Evolutionary conservation across 2,797 vertebrate genomes (phyloP), one percentile per base, ranked within the genome.

Genomic region (Cyclura pinguis): DNA sequence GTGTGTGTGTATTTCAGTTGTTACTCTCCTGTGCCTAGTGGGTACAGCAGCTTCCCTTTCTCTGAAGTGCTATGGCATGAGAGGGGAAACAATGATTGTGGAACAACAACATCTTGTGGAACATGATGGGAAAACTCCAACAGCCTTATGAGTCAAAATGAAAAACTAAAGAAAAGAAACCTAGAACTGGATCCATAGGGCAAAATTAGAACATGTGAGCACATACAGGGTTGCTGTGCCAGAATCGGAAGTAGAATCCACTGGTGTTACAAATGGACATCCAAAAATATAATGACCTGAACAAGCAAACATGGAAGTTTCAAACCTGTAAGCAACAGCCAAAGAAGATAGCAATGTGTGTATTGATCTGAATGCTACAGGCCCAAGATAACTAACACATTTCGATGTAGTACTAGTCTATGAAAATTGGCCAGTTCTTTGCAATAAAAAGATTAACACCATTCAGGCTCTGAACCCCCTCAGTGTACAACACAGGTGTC

Each of bases 221-320:
- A 10, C 7, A 12, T 35, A 47, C 6, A 59, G 4, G n/a, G 9
- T 35, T 52, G 5, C 42, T 80, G 47, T 24, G 27, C 42, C 32
- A 32, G 22, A 18, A 83, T 2, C 13, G 22, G n/a, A 83, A 84
- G 55, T 42, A 76, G 78, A 62, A 52, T 50, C 14, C 55, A 74
- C 35, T 12, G 22, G 55, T 42, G 50, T 29, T 83, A 83, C 59
- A 57, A 50, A 50, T 22, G 27, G 32, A 29, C 0, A 4, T 90
- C 67, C 55, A 18, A 55, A 74, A 22, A 22, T 69, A 9, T 69
- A 64, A 35, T 35, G 32, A 27, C 6, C 12, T 52, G 35, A 47
- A 18, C 38, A 89, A 76, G 67, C 62, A 89, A 76, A 62, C 29
- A 57, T 89, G 64, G 42, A 32, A 59, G 67, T n/a, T 84, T 73